Evolutionary conservation across 2,888 invertebrate genomes (phyloP).

Genomic region (Clostera curtula): DNA sequence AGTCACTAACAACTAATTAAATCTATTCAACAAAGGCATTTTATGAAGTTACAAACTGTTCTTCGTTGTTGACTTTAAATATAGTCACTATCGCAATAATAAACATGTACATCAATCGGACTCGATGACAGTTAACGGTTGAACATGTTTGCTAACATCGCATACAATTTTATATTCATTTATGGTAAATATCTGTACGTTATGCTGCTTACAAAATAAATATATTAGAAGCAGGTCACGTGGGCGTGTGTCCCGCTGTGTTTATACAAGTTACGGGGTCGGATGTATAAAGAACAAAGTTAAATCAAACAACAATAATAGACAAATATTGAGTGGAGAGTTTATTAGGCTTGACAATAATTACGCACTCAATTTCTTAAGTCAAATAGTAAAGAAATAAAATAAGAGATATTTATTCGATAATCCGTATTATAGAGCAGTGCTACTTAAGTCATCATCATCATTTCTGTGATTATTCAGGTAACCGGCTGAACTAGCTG

Average conservation of each 20-base stretch:
- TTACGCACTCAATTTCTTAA: constrained; percentile 36
- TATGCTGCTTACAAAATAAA: constrained; percentile 11
- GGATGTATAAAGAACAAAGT: constrained; percentile 21
- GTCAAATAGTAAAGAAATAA: no score
- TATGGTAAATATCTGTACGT: constrained; percentile 9
- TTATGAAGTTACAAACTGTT: no score
- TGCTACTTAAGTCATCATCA: no score
- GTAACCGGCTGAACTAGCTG: no score
- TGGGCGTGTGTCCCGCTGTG: constrained; percentile 17
- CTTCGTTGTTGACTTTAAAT: no score
- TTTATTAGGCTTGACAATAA: constrained; percentile 35
- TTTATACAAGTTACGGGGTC: constrained; percentile 19
- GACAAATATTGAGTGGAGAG: constrained; percentile 22
- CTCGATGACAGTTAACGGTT: constrained; percentile 4
- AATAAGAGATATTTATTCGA: no score
- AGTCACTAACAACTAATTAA: no score
- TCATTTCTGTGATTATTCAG: no score
- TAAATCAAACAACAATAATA: constrained; percentile 26
- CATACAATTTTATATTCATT: constrained; percentile 8
- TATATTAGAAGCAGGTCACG: constrained; percentile 16
- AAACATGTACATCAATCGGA: no score
- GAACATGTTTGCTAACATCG: constrained; percentile 3
- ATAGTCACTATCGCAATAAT: no score
- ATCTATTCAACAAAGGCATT: no score
- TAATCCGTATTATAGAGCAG: no score